phyloP scores from a whole-genome alignment of 2,888 invertebrate genomes.

The Drosophila monieri region DNA sequence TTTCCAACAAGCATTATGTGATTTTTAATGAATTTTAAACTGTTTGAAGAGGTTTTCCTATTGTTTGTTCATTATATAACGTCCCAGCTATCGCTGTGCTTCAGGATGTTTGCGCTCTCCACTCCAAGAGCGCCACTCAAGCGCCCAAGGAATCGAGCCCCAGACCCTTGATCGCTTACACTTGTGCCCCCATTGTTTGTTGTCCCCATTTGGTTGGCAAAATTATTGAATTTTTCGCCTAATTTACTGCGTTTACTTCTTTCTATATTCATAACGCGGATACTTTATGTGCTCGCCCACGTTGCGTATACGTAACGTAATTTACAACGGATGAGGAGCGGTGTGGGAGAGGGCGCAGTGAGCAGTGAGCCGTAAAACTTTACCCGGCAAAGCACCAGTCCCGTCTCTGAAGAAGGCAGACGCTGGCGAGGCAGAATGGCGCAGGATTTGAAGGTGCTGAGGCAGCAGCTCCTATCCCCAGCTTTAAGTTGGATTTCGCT shows the following conservation, averaged over 20 bases:
- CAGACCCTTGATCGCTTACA: constrained; percentile 7
- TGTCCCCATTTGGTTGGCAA: constrained; percentile 23
- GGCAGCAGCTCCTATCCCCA: constrained; percentile 6
- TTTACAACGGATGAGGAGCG: constrained; percentile 52
- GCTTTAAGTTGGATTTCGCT: constrained; percentile 43
- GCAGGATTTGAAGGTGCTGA: too few relatives aligned
- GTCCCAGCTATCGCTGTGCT: constrained; percentile 20
- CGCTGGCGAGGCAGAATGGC: background rate
- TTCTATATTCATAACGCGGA: constrained; percentile 63
- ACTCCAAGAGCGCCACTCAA: constrained; percentile 26
- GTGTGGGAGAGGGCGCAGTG: background rate
- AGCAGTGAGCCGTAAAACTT: constrained; percentile 39
- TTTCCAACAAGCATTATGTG: too few relatives aligned
- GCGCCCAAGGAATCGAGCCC: constrained; percentile 7
- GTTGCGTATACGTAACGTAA: constrained; percentile 71
- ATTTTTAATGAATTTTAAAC: constrained; percentile 2
- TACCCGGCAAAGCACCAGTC: constrained; percentile 30
- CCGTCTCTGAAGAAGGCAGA: constrained; percentile 1
- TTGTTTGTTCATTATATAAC: constrained; percentile 21
- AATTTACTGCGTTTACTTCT: constrained; percentile 58
- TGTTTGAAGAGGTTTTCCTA: background rate
- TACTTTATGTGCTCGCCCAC: constrained; percentile 63
- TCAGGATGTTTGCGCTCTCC: constrained; percentile 35
- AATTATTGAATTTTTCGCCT: constrained; percentile 68
- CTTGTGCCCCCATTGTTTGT: constrained; percentile 10